Evolutionary conservation across 2,888 invertebrate species (phyloP), one percentile per base, ranked within the genome.

Genomic region (Metallyticus violacea): DNA sequence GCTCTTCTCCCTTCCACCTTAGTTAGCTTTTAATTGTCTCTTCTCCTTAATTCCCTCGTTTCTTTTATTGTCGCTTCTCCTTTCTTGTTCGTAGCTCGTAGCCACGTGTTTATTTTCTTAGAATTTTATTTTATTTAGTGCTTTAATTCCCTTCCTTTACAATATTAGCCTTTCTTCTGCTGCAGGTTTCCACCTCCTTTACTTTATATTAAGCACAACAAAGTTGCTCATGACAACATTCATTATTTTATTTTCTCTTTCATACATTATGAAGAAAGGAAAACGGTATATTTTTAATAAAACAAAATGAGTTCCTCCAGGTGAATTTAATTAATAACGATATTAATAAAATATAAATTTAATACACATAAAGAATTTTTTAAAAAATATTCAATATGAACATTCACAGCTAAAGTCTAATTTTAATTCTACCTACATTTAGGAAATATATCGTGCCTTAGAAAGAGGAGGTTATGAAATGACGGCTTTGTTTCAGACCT

Each of bases 41-140:
- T 91, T 92, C 92, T 93, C 92, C 93, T 93, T 93, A 93, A 93
- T 93, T 93, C 79, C 15, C 76, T 29, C 28, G 9, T 77, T 77
- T 83, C 28, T 79, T 83, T 77, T 40, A 77, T 27, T 62, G 40
- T 22, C 40, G 40, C 40, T n/a, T 30, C 28, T 28, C 27, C 28
- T 77, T 28, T 27, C 27, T 77, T 83, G 28, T 76, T 83, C 2
- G n/a, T 29, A 22, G 26, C 15, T 26, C 76, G 26, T 77, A 83
- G 27, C 76, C 15, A 3, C 40, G 62, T 82, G 86, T 89, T 85
- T 62, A 76, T 76, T 80, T 30, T 79, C 78, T 79, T 80, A 62
- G 76, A 85, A 62, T 85, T 85, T 62, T 76, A 76, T 62, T 79
- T 62, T 62, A 62, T 62, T 62, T 62, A 62, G 40, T 62, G 40